phyloP scores from a whole-genome alignment of 2,797 vertebrate species.

The Sebastes ruberrimus region DNA sequence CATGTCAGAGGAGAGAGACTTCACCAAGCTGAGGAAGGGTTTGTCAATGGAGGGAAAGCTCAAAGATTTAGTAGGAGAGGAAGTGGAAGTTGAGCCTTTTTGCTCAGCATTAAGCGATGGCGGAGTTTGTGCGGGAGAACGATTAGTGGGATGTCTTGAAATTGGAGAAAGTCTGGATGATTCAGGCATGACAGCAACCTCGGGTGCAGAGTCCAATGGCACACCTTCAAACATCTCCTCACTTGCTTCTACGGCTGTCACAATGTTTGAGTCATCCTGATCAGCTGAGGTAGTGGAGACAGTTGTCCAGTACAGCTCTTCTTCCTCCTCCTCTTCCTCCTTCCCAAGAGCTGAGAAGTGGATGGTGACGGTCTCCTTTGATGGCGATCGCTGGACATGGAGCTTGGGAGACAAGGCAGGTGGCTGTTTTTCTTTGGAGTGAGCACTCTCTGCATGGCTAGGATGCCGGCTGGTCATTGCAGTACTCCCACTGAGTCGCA shows the following conservation, averaged over 20 bases:
- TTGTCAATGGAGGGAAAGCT: conserved; percentile 86
- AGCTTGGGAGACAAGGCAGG: conserved; percentile 86
- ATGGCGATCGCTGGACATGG: conserved; percentile 90
- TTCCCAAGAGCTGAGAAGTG: conserved; percentile 94
- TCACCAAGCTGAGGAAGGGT: conserved; percentile 88
- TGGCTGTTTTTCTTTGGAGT: conserved; percentile 85
- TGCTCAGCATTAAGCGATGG: conserved; percentile 55
- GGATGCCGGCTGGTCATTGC: conserved; percentile 94
- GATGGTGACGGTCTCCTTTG: conserved; percentile 93
- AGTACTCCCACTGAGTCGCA: conserved; percentile 73
- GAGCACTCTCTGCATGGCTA: conserved; percentile 89
- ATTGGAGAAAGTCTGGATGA: conserved; percentile 58
- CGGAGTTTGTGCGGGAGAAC: conserved; percentile 69
- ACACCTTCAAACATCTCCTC: conserved; percentile 89
- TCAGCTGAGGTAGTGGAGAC: conserved; percentile 73
- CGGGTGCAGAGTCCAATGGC: conserved; percentile 61
- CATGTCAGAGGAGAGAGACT: conserved; percentile 90
- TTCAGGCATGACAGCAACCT: conserved; percentile 56
- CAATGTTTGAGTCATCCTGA: conserved; percentile 85
- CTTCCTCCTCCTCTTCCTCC: conserved; percentile 95
- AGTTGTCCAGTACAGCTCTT: conserved; percentile 72
- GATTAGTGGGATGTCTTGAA: conserved; percentile 42
- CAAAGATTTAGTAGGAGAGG: conserved; percentile 85
- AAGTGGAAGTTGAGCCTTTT: conserved; percentile 73
- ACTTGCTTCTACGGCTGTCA: conserved; percentile 91